phyloP scores from a whole-genome alignment of 1,140 invertebrate species.

The Drosophila pallidifrons region DNA sequence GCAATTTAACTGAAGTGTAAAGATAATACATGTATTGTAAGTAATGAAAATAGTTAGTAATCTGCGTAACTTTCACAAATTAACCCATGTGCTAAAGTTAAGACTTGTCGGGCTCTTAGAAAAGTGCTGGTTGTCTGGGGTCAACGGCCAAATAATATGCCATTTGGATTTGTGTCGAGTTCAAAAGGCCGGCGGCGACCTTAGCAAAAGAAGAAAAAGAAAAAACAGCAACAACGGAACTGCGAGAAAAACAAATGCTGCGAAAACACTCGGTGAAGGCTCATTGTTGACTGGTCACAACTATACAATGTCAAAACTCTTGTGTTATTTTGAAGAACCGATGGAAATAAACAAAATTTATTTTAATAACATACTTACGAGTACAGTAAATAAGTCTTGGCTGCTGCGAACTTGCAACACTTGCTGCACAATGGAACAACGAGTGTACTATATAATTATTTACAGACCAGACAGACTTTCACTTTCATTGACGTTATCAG shows the following conservation, averaged over 20 bases:
- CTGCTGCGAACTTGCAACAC: not conserved
- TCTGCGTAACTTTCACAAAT: conserved; percentile 20
- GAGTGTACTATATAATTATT: not conserved
- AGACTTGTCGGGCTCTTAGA: conserved; percentile 16
- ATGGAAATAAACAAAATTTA: conserved; percentile 8
- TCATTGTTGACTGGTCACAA: conserved; percentile 33
- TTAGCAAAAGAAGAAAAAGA: conserved; percentile 23
- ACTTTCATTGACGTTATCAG: conserved; percentile 34
- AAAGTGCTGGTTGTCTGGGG: conserved; percentile 15
- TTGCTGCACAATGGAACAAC: conserved; percentile 1
- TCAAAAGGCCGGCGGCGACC: conserved; percentile 44
- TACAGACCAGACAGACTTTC: conserved; percentile 5
- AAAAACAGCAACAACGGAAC: not conserved
- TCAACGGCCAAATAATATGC: conserved; percentile 35
- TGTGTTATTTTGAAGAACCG: conserved; percentile 34
- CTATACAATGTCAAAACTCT: conserved; percentile 31
- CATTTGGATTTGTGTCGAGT: conserved; percentile 43
- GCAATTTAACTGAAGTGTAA: not conserved
- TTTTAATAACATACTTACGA: conserved; percentile 3
- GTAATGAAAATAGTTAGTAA: not conserved
- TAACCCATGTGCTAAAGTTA: conserved; percentile 17
- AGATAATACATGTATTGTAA: not conserved
- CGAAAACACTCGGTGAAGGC: conserved; percentile 28
- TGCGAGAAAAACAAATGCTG: conserved; percentile 9
- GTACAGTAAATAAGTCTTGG: not conserved